Percentiles rank a stretch among this genome's conserved stretches.
phyloP scores from a whole-genome alignment of 2,113 vertebrate species.

The Clarias magur region DNA sequence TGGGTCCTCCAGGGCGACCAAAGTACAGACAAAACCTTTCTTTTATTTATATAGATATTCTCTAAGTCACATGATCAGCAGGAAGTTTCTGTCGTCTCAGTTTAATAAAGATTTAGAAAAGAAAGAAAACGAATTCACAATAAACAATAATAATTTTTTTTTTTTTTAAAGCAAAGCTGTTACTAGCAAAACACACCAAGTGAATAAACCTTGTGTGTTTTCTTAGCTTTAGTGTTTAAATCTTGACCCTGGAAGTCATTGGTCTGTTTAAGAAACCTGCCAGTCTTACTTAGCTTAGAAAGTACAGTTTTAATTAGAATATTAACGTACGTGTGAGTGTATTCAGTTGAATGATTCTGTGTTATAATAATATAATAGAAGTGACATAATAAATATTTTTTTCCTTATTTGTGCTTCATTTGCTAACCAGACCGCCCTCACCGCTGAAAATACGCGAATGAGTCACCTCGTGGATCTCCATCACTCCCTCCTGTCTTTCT shows the following conservation, averaged over 20 bases:
- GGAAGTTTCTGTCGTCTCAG: neutral
- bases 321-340: neutral
- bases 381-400: neutral
- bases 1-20: too few relatives aligned
- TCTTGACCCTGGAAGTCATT: neutral
- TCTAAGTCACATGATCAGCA: neutral
- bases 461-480: neutral
- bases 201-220: neutral
- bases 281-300: neutral
- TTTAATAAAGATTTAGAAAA: neutral
- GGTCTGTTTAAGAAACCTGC: neutral
- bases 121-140: neutral
- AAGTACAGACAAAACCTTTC: too few relatives aligned
- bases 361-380: neutral
- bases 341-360: neutral
- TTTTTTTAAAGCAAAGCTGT: too few relatives aligned
- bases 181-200: neutral
- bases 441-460: constrained; percentile 5
- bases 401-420: neutral
- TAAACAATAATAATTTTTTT: too few relatives aligned
- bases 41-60: too few relatives aligned
- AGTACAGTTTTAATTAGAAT: neutral
- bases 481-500: neutral
- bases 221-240: neutral
- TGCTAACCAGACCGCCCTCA: neutral